These are phyloP conservation scores for Pyrochroa serraticornis DNA, from an alignment of 2,888 invertebrate genomes.

Conservation along the genomic window DNA sequence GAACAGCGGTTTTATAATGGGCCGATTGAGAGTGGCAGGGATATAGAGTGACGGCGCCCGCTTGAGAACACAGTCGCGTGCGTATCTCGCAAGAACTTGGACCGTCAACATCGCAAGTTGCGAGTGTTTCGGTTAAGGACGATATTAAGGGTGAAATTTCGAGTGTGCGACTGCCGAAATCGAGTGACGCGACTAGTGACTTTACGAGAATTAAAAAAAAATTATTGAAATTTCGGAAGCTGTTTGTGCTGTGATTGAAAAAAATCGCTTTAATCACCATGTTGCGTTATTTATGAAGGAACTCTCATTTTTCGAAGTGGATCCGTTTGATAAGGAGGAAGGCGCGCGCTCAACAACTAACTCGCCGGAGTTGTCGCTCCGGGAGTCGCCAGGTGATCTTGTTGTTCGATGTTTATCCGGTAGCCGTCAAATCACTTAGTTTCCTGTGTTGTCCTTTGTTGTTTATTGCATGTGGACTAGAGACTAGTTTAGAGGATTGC, in stretches of 20 bases:
- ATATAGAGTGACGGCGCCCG: conserved; percentile 52
- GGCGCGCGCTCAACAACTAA: conserved; percentile 51
- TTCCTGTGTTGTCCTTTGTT: conserved; percentile 21
- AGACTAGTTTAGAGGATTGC: conserved; percentile 36
- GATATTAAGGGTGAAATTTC: neutral
- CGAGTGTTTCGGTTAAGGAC: neutral
- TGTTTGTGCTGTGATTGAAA: conserved; percentile 27
- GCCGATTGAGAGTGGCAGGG: conserved; percentile 55
- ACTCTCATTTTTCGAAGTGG: conserved; percentile 50
- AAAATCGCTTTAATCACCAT: conserved; percentile 3
- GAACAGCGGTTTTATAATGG: conserved; percentile 56
- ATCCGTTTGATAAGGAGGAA: conserved; percentile 51
- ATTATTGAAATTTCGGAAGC: conserved; percentile 9
- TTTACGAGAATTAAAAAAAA: neutral
- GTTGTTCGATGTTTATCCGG: conserved; percentile 38
- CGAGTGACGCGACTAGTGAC: conserved; percentile 1
- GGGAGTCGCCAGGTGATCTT: conserved; percentile 54
- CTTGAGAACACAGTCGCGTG: conserved; percentile 44
- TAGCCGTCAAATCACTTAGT: conserved; percentile 24
- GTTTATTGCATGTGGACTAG: conserved; percentile 38
- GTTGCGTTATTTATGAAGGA: conserved; percentile 36
- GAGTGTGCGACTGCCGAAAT: conserved; percentile 6
- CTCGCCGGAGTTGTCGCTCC: conserved; percentile 48
- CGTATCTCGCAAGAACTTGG: conserved; percentile 12
- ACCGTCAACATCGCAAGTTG: conserved; percentile 6